A percentile compares a stretch with the other conserved stretches of the same genome.
These are phyloP conservation scores for Daktulosphaira vitifoliae DNA, from an alignment of 1,140 invertebrate species.

Conservation along the genomic window DNA sequence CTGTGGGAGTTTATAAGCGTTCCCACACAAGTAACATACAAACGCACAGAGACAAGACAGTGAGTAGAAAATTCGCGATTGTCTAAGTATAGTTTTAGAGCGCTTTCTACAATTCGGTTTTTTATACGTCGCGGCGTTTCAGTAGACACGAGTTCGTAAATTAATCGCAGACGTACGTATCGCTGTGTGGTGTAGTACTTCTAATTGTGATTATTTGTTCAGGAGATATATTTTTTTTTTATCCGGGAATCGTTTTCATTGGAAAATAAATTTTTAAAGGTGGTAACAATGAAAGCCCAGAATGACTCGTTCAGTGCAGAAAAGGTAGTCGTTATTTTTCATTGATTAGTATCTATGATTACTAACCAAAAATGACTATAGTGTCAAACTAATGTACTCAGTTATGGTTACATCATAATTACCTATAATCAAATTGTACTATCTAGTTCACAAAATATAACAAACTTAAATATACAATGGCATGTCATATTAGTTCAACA, in stretches of 20 bases:
- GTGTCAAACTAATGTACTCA: too few relatives aligned
- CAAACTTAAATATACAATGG: too few relatives aligned
- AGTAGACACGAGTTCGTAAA: neutral
- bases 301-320: slow-evolving; percentile 77
- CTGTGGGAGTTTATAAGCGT: neutral
- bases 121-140: neutral
- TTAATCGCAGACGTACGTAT: neutral
- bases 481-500: too few relatives aligned
- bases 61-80: slow-evolving; percentile 26
- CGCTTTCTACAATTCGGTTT: neutral
- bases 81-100: slow-evolving; percentile 24
- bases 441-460: too few relatives aligned
- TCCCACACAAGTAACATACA: neutral
- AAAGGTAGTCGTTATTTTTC: slow-evolving; percentile 48
- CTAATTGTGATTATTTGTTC: neutral
- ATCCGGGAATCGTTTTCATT: slow-evolving; percentile 38
- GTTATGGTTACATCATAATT: too few relatives aligned
- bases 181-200: too few relatives aligned
- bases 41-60: neutral
- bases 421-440: too few relatives aligned
- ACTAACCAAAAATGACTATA: too few relatives aligned
- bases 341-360: too few relatives aligned
- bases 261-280: slow-evolving; percentile 66
- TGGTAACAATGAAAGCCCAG: slow-evolving; percentile 68
- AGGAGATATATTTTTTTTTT: neutral